phyloP scores from a whole-genome alignment of 2,113 vertebrate species.

The human (Homo sapiens) region DNA sequence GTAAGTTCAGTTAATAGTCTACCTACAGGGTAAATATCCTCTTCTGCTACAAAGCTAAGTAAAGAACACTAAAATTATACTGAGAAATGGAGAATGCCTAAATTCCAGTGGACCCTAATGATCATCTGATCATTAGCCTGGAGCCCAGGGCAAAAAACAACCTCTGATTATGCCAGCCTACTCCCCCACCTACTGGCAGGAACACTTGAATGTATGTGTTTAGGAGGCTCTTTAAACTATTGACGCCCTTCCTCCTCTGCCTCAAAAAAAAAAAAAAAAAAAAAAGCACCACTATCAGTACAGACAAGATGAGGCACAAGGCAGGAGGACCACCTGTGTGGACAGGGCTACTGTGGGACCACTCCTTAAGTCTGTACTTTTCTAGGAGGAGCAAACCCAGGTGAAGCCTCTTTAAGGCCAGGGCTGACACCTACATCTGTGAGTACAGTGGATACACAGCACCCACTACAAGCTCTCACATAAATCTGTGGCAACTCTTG shows the following conservation, averaged over 20 bases:
- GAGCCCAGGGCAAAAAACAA: not conserved
- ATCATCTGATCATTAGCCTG: not conserved
- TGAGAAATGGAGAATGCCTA: not conserved
- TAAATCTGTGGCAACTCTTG: not conserved
- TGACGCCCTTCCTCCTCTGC: not conserved
- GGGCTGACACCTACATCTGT: not conserved
- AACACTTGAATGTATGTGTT: not conserved
- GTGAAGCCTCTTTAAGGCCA: not conserved
- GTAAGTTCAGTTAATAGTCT: conserved; percentile 37
- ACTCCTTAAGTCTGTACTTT: not conserved
- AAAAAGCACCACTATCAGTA: not conserved
- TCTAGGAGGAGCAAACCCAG: not conserved
- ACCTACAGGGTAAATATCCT: not conserved
- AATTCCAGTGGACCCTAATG: not conserved
- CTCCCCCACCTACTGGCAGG: not conserved
- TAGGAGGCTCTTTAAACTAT: not conserved
- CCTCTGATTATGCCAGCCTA: not conserved
- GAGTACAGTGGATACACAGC: rapidly evolving
- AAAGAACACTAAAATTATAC: not conserved
- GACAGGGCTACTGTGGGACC: rapidly evolving
- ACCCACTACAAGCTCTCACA: not conserved
- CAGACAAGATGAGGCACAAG: not conserved
- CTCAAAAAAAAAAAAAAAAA: not conserved
- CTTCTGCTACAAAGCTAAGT: not conserved
- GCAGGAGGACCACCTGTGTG: not conserved